Percentiles rank a stretch among this genome's conserved stretches.
phyloP scores from a whole-genome alignment of 2,888 invertebrate genomes.

The Halictus ligatus region DNA sequence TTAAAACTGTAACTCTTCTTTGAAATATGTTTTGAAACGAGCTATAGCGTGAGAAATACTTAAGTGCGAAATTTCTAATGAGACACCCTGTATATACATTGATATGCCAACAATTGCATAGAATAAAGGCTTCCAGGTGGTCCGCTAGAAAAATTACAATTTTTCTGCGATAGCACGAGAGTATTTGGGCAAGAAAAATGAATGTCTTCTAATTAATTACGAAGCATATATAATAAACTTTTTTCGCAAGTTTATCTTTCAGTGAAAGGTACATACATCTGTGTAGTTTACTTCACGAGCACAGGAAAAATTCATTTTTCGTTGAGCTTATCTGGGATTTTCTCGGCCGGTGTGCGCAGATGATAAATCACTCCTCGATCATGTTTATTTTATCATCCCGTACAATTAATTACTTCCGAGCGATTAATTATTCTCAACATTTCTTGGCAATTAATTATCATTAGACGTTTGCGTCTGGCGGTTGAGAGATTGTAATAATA shows the following conservation, averaged over 20 bases:
- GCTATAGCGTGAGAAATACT: not conserved
- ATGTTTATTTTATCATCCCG: slow-evolving; percentile 47
- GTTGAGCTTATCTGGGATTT: slow-evolving; percentile 7
- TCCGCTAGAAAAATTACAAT: not conserved
- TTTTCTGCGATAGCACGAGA: too few relatives aligned
- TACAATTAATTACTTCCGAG: slow-evolving; percentile 61
- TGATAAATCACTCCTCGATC: slow-evolving; percentile 60
- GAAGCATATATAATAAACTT: not conserved
- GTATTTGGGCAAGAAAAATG: not conserved
- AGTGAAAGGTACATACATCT: not conserved
- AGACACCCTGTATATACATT: not conserved
- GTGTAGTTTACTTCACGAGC: slow-evolving; percentile 5
- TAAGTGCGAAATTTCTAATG: not conserved
- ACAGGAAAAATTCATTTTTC: slow-evolving; percentile 15
- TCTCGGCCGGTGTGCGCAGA: slow-evolving; percentile 15
- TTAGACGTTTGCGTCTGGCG: slow-evolving; percentile 43
- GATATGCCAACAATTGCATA: not conserved
- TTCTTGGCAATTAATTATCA: slow-evolving; percentile 63
- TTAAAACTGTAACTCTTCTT: too few relatives aligned
- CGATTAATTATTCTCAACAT: slow-evolving; percentile 62
- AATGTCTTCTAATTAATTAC: not conserved
- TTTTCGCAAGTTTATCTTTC: not conserved
- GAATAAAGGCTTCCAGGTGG: not conserved
- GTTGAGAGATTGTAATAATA: slow-evolving; percentile 40
- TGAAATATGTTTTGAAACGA: too few relatives aligned